Conservation (phyloP, 2,888 invertebrate genomes). For the Polymixis lichenea region DNA sequence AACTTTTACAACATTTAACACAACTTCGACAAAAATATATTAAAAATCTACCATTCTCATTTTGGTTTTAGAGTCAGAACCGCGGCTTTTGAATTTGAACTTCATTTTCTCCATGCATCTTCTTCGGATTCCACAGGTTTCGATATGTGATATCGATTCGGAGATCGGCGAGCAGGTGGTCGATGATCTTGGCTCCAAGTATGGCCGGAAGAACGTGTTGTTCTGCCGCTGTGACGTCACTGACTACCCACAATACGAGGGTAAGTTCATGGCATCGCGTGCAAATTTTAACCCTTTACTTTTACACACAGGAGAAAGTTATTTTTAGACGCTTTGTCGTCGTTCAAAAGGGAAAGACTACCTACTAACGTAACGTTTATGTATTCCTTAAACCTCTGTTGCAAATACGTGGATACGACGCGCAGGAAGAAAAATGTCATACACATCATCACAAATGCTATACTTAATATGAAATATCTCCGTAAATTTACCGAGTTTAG, state of each 20-base stretch:
- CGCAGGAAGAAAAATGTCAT: not conserved
- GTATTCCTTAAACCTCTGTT: not conserved
- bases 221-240: conserved; percentile 95
- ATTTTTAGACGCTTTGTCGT: conserved; percentile 29
- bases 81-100: not conserved
- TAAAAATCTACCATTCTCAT: not conserved
- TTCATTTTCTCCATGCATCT: not conserved
- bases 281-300: conserved; percentile 43
- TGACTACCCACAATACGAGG: conserved; percentile 94
- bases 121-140: conserved; percentile 89
- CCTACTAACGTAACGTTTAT: not conserved
- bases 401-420: not conserved
- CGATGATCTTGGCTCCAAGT: conserved; percentile 91
- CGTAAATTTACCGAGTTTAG: not conserved
- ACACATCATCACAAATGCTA: not conserved
- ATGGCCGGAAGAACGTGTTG: conserved; percentile 92
- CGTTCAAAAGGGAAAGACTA: conserved; percentile 9
- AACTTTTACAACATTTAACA: too few species aligned
- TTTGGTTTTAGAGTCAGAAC: not conserved
- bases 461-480: too few species aligned
- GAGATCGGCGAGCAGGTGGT: conserved; percentile 93
- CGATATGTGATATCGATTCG: conserved; percentile 93
- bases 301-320: conserved; percentile 5
- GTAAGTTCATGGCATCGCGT: conserved; percentile 79
- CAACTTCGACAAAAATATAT: too few species aligned